Evolutionary conservation across 2,888 invertebrate genomes (phyloP), one percentile per base, ranked within the genome.

Genomic region (Euproctis similis): DNA sequence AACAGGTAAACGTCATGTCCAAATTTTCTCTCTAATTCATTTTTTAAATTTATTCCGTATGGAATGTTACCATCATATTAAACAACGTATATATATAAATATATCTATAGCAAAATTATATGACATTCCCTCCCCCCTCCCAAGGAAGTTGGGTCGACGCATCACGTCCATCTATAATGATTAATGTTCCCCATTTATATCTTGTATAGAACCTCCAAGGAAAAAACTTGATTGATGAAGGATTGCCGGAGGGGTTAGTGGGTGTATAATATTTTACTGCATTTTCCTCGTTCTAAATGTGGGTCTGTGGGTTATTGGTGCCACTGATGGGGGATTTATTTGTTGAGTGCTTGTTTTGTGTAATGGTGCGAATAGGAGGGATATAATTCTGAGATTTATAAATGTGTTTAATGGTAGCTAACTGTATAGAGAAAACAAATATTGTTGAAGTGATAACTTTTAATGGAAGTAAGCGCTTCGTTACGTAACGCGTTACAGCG

Each of bases 221-320:
- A 55, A 67, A 70, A 71, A 74, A 73, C 58, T 72, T 80, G 80
- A 80, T 81, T 74, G 78, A 81, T 80, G 72, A 53, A 58, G 66
- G 65, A 54, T 53, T 34, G 42, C 17, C 21, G 28, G 42, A 35
- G 36, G n/a, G 48, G 59, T 58, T 54, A 55, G 46, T 47, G 44
- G 46, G 52, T 59, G n/a, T n/a, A n/a, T n/a, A 59, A 69, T 69
- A 66, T 70, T 69, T 70, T 53, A 48, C 44, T 27, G 47, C 51
- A 54, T 64, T 67, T 14, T 62, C 59, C 62, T 39, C 50, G 34
- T 44, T 42, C 30, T 22, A 24, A 47, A 51, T 62, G 39, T 36
- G 43, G 42, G 44, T 48, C 43, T 56, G 32, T 55, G 28, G 51
- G 54, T 47, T 48, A 46, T 37, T 50, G 38, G 42, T 29, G 12